phyloP scores from a whole-genome alignment of 2,888 invertebrate genomes.

The Trissonchulus sp. region DNA sequence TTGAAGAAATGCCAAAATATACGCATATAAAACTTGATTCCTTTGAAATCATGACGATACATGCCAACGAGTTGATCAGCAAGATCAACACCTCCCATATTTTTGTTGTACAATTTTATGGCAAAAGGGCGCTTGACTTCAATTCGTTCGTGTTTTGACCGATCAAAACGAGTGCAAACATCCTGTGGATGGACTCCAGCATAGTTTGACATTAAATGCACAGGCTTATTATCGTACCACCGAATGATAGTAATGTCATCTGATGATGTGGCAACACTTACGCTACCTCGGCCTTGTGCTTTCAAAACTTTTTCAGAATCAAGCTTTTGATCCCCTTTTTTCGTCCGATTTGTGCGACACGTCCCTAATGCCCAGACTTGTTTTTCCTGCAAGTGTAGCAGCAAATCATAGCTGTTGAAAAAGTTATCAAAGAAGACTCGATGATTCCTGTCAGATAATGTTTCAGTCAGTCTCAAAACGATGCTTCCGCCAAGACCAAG shows the following conservation, averaged over 20 bases:
- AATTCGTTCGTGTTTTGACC: not conserved
- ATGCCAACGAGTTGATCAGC: slow-evolving; percentile 28
- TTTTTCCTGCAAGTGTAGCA: not conserved
- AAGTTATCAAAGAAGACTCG: not conserved
- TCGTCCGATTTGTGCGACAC: not conserved
- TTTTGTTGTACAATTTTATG: slow-evolving; percentile 34
- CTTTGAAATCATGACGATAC: too few relatives aligned
- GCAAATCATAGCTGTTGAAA: not conserved
- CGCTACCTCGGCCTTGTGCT: too few relatives aligned
- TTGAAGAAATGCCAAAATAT: too few relatives aligned
- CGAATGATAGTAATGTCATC: not conserved
- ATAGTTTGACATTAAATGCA: not conserved
- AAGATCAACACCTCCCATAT: slow-evolving; percentile 36
- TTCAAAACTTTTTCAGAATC: too few relatives aligned
- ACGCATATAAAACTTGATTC: too few relatives aligned
- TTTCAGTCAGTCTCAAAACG: too few relatives aligned
- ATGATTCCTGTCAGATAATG: not conserved
- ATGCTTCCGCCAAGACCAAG: too few relatives aligned
- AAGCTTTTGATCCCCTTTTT: too few relatives aligned
- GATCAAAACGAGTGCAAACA: not conserved
- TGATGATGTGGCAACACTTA: too few relatives aligned
- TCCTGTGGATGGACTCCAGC: not conserved
- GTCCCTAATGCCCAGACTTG: not conserved
- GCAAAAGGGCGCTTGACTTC: slow-evolving; percentile 28
- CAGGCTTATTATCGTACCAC: slow-evolving; percentile 1